phyloP scores from a whole-genome alignment of 2,797 vertebrate genomes.

The Philypnodon macrostomus region DNA sequence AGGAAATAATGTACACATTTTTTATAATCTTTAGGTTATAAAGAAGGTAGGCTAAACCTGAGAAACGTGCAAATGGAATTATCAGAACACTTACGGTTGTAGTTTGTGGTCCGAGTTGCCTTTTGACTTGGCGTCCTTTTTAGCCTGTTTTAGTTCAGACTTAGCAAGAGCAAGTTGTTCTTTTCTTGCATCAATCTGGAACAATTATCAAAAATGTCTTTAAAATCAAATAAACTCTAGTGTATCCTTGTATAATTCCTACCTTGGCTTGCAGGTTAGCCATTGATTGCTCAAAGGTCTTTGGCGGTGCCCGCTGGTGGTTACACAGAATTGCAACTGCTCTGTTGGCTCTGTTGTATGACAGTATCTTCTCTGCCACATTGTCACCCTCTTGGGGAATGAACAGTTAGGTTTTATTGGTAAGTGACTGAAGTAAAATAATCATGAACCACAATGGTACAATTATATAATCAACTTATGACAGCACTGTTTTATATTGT shows the following conservation, averaged over 20 bases:
- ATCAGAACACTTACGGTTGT: conserved; percentile 57
- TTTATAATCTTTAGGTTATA: neutral
- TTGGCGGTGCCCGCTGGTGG: conserved; percentile 82
- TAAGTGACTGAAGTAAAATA: too few species aligned
- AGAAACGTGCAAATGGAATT: too few species aligned
- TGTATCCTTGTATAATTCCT: conserved; percentile 2
- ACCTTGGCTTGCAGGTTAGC: conserved; percentile 75
- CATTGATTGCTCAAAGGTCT: conserved; percentile 83
- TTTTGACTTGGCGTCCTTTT: conserved; percentile 71
- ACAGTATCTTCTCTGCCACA: conserved; percentile 74
- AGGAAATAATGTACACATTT: conserved; percentile 6
- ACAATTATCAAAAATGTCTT: neutral
- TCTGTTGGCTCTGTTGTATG: conserved; percentile 82
- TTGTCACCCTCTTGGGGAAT: conserved; percentile 61
- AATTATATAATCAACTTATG: neutral
- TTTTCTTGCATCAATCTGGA: conserved; percentile 69
- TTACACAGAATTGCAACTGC: conserved; percentile 83
- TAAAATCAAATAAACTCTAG: neutral
- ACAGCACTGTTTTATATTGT: conserved; percentile 6
- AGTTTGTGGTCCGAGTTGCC: conserved; percentile 57
- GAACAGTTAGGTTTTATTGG: neutral
- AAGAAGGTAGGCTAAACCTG: too few species aligned
- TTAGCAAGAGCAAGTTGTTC: conserved; percentile 68
- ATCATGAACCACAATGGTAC: neutral
- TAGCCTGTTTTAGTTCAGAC: conserved; percentile 68